Percentiles rank a stretch among this genome's conserved stretches.
These are phyloP conservation scores for Heliopora coerulea DNA, from an alignment of 92 coral and sea anemone species.

Conservation along the genomic window DNA sequence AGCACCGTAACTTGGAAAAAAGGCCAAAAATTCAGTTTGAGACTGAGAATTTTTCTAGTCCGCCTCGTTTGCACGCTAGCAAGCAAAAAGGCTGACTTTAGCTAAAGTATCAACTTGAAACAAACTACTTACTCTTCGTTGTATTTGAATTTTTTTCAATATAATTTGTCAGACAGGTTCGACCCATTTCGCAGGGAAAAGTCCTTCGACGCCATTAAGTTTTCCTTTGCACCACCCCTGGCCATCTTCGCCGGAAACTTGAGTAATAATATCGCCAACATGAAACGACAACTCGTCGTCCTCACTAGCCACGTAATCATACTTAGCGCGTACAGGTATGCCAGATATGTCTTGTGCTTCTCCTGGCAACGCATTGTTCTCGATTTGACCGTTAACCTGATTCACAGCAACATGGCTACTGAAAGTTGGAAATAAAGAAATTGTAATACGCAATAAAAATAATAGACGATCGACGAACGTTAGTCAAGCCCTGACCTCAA, in stretches of 20 bases:
- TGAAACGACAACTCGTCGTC: conserved; percentile 80
- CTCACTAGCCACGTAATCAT: conserved; percentile 80
- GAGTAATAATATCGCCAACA: conserved; percentile 85
- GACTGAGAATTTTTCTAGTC: too few species aligned
- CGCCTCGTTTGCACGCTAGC: too few species aligned
- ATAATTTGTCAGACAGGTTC: conserved; percentile 55
- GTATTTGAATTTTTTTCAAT: too few species aligned
- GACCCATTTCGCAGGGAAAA: conserved; percentile 91
- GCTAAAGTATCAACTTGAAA: too few species aligned
- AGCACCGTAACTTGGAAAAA: too few species aligned
- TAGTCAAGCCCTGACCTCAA: too few species aligned
- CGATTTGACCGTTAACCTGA: conserved; percentile 61
- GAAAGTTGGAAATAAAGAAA: neutral
- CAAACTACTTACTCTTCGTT: too few species aligned
- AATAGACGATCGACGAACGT: too few species aligned
- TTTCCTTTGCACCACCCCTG: conserved; percentile 98
- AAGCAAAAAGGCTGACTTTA: too few species aligned
- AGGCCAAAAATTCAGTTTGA: too few species aligned
- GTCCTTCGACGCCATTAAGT: conserved; percentile 75
- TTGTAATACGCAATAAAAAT: too few species aligned
- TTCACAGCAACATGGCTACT: neutral
- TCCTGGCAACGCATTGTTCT: conserved; percentile 42
- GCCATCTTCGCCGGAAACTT: conserved; percentile 85
- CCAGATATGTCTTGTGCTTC: conserved; percentile 67
- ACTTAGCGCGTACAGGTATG: conserved; percentile 87